phyloP scores from a whole-genome alignment of 2,113 vertebrate genomes.

The Neodon shergylaensis region DNA sequence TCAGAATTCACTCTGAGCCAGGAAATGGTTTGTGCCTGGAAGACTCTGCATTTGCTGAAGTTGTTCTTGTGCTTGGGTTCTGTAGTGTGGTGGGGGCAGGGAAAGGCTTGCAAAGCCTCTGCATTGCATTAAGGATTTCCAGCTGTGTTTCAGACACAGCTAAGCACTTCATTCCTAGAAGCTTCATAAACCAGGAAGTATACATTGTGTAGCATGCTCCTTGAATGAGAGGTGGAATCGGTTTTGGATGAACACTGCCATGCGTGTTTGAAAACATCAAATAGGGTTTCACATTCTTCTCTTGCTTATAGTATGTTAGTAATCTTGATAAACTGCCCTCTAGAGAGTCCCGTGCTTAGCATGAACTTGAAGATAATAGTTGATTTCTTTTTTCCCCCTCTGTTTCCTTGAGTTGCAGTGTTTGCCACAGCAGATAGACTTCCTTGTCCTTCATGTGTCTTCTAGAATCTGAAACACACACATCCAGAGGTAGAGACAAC shows the following conservation, averaged over 20 bases:
- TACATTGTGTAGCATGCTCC: not conserved
- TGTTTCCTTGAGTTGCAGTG: not conserved
- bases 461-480: not conserved
- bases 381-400: not conserved
- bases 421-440: not conserved
- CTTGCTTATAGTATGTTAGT: not conserved
- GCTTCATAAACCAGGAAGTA: constrained; percentile 3
- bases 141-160: not conserved
- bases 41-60: not conserved
- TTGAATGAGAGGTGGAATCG: not conserved
- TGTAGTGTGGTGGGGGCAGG: not conserved
- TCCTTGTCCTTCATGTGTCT: not conserved
- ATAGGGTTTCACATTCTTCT: not conserved
- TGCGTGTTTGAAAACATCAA: not conserved
- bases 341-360: constrained; percentile 2
- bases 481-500: not conserved
- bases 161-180: not conserved
- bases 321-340: not conserved
- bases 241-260: not conserved
- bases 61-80: not conserved
- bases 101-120: not conserved
- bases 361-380: not conserved
- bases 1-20: not conserved
- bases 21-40: not conserved
- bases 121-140: not conserved